Evolutionary conservation across 2,888 invertebrate genomes (phyloP).

Genomic region (Polylopha cassiicola): DNA sequence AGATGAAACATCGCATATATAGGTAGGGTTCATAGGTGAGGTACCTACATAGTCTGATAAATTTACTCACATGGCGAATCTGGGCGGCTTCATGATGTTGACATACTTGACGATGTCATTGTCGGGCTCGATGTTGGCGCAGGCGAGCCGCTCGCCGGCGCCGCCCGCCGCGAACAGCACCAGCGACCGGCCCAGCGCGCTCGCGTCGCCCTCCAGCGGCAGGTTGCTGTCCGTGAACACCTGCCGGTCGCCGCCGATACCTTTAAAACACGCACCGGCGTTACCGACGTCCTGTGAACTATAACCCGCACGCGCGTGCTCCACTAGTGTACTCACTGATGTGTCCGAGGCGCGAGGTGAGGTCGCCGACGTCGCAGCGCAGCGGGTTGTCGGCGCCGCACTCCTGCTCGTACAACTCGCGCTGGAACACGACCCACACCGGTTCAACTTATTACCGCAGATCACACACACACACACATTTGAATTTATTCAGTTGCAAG

Average conservation of each 20-base stretch:
- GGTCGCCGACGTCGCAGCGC: constrained; percentile 93
- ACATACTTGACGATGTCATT: constrained; percentile 93
- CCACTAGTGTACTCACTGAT: constrained; percentile 73
- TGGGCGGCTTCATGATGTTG: constrained; percentile 90
- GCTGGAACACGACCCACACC: constrained; percentile 65
- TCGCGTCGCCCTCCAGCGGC: constrained; percentile 86
- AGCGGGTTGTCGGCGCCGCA: constrained; percentile 92
- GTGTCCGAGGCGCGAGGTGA: constrained; percentile 89
- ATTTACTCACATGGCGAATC: constrained; percentile 88
- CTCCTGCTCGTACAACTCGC: constrained; percentile 89
- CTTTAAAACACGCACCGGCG: constrained; percentile 38
- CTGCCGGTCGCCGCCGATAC: constrained; percentile 85
- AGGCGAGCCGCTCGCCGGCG: constrained; percentile 85
- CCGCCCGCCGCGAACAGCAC: constrained; percentile 88
- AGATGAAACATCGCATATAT: neutral
- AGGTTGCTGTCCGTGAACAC: constrained; percentile 92
- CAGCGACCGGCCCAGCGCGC: constrained; percentile 89
- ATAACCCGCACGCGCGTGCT: neutral
- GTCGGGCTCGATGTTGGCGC: constrained; percentile 94
- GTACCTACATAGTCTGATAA: neutral
- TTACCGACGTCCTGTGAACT: neutral
- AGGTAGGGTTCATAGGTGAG: neutral
- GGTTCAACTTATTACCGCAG: neutral
- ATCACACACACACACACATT: neutral
- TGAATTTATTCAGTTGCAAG: no score